These are phyloP conservation scores for Enteromius treurensis DNA, from an alignment of 2,797 vertebrate species.

Conservation along the genomic window DNA sequence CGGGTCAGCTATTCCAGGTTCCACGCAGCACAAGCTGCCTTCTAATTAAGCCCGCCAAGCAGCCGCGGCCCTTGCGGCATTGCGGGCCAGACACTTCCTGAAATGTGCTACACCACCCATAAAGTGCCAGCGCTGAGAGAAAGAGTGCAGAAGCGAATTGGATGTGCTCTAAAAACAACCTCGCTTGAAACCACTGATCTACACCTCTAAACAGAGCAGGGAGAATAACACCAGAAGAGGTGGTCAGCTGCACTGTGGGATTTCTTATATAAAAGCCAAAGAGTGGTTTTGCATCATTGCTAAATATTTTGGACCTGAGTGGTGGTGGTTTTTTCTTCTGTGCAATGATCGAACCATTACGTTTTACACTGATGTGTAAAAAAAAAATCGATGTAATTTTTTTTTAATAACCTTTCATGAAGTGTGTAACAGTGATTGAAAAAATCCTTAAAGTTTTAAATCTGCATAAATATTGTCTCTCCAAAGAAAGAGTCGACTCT, in stretches of 20 bases:
- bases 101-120: slow-evolving; percentile 73
- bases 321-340: background rate
- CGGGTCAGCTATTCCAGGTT: slow-evolving; percentile 75
- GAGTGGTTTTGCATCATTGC: slow-evolving; percentile 40
- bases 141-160: slow-evolving; percentile 61
- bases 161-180: slow-evolving; percentile 39
- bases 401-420: too few species aligned
- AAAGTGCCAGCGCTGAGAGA: slow-evolving; percentile 60
- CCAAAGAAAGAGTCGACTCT: too few species aligned
- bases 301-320: background rate
- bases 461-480: too few species aligned
- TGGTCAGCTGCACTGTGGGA: background rate
- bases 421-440: too few species aligned
- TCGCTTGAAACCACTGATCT: slow-evolving; percentile 23
- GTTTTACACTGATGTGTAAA: background rate
- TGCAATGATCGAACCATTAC: background rate
- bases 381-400: background rate
- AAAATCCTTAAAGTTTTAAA: too few species aligned
- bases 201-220: slow-evolving; percentile 23
- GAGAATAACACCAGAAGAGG: slow-evolving; percentile 46
- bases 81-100: slow-evolving; percentile 76
- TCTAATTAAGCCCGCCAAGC: slow-evolving; percentile 78
- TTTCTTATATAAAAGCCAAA: slow-evolving; percentile 17
- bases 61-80: slow-evolving; percentile 65
- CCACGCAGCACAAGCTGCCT: slow-evolving; percentile 69